phyloP scores from a whole-genome alignment of 2,888 invertebrate genomes.

The Pollenia labialis region DNA sequence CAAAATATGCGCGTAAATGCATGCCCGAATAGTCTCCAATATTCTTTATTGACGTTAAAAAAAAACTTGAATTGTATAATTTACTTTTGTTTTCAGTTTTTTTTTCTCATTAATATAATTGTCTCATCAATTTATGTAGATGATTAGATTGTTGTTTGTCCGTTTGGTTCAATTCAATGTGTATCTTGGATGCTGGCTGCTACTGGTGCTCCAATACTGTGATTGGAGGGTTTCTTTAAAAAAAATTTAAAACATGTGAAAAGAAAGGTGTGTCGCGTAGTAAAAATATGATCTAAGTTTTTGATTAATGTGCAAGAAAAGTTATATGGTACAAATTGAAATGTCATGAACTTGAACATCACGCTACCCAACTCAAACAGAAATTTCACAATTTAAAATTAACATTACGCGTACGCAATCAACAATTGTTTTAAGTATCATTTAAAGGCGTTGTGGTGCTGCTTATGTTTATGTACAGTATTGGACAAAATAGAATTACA shows the following conservation, averaged over 20 bases:
- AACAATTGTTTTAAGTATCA: not conserved
- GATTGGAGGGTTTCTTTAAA: not conserved
- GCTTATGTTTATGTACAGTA: not conserved
- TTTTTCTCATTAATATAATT: constrained; percentile 37
- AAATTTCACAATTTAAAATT: constrained; percentile 28
- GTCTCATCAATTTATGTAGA: constrained; percentile 32
- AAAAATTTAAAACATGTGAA: constrained; percentile 16
- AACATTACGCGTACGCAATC: not conserved
- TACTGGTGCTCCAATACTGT: constrained; percentile 1
- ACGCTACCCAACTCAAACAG: not conserved
- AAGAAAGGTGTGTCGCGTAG: constrained; percentile 56
- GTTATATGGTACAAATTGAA: not conserved
- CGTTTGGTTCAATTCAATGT: constrained; percentile 11
- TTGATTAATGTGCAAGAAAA: constrained; percentile 24
- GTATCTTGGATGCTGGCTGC: constrained; percentile 7
- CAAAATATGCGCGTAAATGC: not conserved
- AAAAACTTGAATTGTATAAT: constrained; percentile 17
- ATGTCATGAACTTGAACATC: constrained; percentile 36
- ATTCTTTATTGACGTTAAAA: not conserved
- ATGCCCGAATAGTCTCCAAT: not conserved
- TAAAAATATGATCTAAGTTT: constrained; percentile 28
- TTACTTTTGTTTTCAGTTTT: constrained; percentile 15
- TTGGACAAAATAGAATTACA: too few relatives aligned
- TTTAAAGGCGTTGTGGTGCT: not conserved
- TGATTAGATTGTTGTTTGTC: constrained; percentile 7